Percentiles rank a stretch among this genome's conserved stretches.
These are phyloP conservation scores for Elegia similella DNA, from an alignment of 2,888 invertebrate species.

Conservation along the genomic window DNA sequence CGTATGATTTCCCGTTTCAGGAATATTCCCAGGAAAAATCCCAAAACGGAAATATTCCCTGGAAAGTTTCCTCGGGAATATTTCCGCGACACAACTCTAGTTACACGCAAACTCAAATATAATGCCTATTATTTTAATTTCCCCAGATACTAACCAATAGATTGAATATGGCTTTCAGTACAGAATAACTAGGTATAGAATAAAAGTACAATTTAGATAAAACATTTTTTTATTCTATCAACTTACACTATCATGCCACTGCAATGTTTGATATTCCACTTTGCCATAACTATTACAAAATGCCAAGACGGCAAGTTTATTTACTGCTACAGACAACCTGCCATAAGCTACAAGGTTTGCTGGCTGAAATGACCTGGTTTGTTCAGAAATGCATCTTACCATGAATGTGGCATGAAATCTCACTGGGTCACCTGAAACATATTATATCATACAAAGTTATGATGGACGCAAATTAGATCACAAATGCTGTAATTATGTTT, in stretches of 20 bases:
- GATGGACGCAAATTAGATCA: too few species aligned
- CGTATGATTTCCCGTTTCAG: too few species aligned
- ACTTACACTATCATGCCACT: conserved; percentile 77
- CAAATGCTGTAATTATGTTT: too few species aligned
- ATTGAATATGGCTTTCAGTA: too few species aligned
- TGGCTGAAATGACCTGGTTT: conserved; percentile 68
- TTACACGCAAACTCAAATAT: too few species aligned
- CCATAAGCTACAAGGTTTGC: conserved; percentile 85
- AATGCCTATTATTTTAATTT: too few species aligned
- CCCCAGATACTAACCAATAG: too few species aligned
- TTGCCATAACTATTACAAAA: conserved; percentile 63
- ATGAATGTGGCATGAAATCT: conserved; percentile 90
- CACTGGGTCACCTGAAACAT: conserved; percentile 87
- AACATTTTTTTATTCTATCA: conserved; percentile 29
- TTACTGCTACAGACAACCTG: conserved; percentile 88
- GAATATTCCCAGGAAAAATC: too few species aligned
- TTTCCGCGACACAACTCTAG: too few species aligned
- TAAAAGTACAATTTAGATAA: neutral
- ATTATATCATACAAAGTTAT: conserved; percentile 21
- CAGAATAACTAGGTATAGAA: neutral
- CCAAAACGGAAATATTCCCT: too few species aligned
- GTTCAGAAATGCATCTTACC: conserved; percentile 83
- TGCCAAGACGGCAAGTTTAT: conserved; percentile 88
- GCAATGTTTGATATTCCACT: conserved; percentile 81
- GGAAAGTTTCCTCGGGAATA: too few species aligned